phyloP scores from a whole-genome alignment of 2,113 vertebrate species.

The Pygathrix nemaeus region DNA sequence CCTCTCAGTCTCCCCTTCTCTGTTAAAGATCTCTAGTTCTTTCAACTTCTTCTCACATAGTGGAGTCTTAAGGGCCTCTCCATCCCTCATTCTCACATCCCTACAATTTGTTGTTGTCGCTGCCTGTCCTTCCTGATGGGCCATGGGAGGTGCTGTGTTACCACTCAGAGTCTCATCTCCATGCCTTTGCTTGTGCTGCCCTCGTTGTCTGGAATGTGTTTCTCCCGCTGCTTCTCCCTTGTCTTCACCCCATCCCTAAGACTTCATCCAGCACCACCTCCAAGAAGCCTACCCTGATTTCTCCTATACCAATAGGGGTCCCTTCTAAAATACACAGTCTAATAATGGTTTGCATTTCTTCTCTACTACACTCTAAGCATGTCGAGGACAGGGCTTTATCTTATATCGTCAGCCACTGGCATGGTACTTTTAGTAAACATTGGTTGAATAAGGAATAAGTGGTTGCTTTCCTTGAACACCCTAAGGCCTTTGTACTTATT shows the following conservation, averaged over 20 bases:
- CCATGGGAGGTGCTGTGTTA: background rate
- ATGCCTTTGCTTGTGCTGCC: background rate
- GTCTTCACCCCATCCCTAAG: background rate
- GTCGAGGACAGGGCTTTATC: background rate
- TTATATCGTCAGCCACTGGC: background rate
- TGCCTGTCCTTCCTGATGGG: background rate
- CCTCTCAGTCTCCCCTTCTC: background rate
- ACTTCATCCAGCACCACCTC: background rate
- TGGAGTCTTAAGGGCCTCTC: background rate
- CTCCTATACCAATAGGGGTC: background rate
- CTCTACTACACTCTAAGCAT: background rate
- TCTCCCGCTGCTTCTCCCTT: background rate
- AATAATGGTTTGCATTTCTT: background rate
- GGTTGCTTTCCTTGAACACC: background rate
- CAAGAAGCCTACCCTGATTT: background rate
- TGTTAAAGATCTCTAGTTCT: background rate
- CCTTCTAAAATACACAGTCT: background rate
- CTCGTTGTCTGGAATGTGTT: background rate
- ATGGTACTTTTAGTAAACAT: background rate
- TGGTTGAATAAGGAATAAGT: background rate
- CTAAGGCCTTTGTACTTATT: background rate
- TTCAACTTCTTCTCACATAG: rapidly evolving
- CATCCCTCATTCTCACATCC: rapidly evolving
- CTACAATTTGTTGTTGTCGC: rapidly evolving
- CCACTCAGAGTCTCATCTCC: background rate